Conservation (phyloP, 2,113 vertebrate species). For the Myotis davidii region DNA sequence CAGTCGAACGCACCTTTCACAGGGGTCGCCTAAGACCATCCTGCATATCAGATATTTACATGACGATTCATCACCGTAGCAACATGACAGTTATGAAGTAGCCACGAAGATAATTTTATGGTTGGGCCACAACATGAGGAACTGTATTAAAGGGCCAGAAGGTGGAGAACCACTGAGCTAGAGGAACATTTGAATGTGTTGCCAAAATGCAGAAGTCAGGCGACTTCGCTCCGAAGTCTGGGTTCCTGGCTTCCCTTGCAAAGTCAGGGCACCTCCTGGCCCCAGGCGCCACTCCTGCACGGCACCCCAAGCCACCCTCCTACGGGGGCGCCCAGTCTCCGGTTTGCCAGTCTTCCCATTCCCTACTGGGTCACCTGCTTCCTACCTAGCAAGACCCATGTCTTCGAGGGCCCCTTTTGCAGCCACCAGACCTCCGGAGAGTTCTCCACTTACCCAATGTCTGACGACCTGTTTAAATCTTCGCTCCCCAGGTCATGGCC, state of each 20-base stretch:
- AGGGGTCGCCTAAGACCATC: no score
- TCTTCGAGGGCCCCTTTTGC: background rate
- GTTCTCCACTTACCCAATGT: background rate
- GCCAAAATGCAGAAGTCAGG: background rate
- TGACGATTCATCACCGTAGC: no score
- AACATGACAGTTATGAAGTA: no score
- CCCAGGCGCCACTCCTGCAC: background rate
- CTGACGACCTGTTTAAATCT: no score
- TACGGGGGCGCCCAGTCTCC: background rate
- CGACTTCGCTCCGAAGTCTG: background rate
- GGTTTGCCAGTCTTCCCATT: background rate
- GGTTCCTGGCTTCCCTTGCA: background rate
- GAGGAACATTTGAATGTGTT: background rate
- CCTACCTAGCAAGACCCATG: background rate
- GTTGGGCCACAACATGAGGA: no score
- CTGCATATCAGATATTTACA: no score
- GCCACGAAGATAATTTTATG: no score
- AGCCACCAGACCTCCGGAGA: background rate
- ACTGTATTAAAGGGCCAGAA: no score
- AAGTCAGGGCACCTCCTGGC: background rate
- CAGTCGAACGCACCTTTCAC: no score
- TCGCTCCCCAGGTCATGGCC: rapidly evolving
- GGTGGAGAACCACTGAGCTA: background rate
- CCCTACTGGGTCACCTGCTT: rapidly evolving
- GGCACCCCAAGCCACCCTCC: rapidly evolving